These are phyloP conservation scores for Acanthosepion lycidas DNA, from an alignment of 2,888 invertebrate genomes.

Conservation along the genomic window DNA sequence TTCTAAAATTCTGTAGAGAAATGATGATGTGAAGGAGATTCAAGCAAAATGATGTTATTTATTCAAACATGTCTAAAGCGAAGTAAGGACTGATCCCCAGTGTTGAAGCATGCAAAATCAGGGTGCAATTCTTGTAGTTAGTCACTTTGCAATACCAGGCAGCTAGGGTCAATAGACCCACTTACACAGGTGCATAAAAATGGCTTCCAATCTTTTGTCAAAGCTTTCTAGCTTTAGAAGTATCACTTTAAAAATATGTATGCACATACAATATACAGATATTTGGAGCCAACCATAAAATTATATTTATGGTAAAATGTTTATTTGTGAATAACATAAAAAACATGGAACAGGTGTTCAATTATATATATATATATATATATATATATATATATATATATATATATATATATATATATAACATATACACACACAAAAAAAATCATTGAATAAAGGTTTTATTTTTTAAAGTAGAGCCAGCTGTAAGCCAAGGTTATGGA, in stretches of 20 bases:
- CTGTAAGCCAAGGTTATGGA: neutral
- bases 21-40: neutral
- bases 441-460: neutral
- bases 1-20: neutral
- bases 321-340: neutral
- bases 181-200: neutral
- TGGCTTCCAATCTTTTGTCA: neutral
- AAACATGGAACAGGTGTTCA: neutral
- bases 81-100: neutral
- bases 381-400: neutral
- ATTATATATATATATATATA: neutral
- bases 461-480: neutral
- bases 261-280: neutral
- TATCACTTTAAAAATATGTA: neutral
- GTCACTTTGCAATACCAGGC: constrained; percentile 33
- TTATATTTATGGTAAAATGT: neutral
- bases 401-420: neutral
- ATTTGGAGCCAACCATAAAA: neutral
- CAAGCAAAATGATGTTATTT: neutral
- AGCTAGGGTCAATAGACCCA: constrained; percentile 6
- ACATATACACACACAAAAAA: neutral
- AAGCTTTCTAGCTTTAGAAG: neutral
- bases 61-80: neutral
- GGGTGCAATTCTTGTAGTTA: neutral
- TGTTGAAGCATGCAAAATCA: neutral